Base-by-base conservation (phyloP, 2,113 vertebrate species). In the Platysteira castanea region DNA sequence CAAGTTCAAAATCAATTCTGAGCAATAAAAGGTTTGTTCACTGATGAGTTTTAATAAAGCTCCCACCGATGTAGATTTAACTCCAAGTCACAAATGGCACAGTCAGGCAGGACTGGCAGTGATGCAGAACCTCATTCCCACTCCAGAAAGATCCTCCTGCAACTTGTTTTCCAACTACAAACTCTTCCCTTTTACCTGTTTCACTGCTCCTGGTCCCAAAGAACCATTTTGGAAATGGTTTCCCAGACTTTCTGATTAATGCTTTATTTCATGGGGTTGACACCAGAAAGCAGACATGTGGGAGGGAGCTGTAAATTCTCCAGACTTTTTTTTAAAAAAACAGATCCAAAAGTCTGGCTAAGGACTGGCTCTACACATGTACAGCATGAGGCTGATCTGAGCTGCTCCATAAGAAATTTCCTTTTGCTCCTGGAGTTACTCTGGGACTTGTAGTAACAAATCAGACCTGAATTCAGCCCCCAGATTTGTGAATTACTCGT, bases 291-390 rank as follows among this genome's bases (percentile, higher is more conserved):
- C 94, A 97, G 91, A 88, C 80, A 41, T 20, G 86, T 89, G 77
- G 93, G 91, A 95, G 89, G 68, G 88, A 95, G 93, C 80, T 92
- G 89, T 75, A 89, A 87, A 95, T 82, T 89, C 93, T 91, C 86
- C 88, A 95, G 91, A 39, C 23, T 91, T 93, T 81, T 89, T 75
- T 89, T 74, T 74, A 26, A 41, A 93, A 26, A 41, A 93, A 95
- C 70, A 95, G 87, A 91, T 87, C 10, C 68, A 82, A 92, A 95
- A 90, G 49, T 60, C 84, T 91, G 85, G 57, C 13, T 90, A 64
- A 94, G 56, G 76, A 84, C 80, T 56, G 86, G 49, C 56, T 95
- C 37, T 54, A 54, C 80, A 81, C 52, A 90, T 3, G 33, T 31
- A 77, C n/a, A 81, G 86, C 54, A 53, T 2, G 52, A 70, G 39